Evolutionary conservation across 2,888 invertebrate species (phyloP).

Genomic region (Rhorus exstirpatorius): DNA sequence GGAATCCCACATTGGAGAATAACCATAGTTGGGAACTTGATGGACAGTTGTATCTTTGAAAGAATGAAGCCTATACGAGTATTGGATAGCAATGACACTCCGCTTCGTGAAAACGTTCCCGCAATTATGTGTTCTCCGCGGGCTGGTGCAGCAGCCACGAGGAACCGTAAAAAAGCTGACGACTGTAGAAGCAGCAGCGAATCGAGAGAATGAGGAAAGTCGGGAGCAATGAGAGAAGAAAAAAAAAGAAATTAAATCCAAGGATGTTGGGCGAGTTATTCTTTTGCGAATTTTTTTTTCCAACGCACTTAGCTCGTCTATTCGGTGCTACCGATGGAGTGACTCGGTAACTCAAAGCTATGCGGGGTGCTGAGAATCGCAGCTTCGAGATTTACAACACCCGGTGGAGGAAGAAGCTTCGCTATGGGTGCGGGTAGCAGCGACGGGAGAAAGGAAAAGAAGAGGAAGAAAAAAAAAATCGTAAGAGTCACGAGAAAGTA

Average conservation of each 20-base stretch:
- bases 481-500: conserved; percentile 25
- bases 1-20: too few species aligned
- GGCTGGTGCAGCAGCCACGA: too few species aligned
- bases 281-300: conserved; percentile 66
- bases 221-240: background rate
- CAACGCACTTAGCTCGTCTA: conserved; percentile 44
- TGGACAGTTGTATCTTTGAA: too few species aligned
- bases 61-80: too few species aligned
- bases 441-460: conserved; percentile 17
- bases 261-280: conserved; percentile 38
- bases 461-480: conserved; percentile 33
- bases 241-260: conserved; percentile 5
- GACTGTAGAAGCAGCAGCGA: background rate
- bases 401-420: conserved; percentile 30
- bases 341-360: conserved; percentile 63
- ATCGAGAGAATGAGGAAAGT: background rate
- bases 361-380: conserved; percentile 56
- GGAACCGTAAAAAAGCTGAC: background rate
- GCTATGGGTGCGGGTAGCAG: conserved; percentile 25
- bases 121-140: too few species aligned
- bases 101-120: too few species aligned
- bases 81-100: too few species aligned
- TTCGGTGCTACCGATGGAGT: conserved; percentile 62
- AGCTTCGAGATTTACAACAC: conserved; percentile 66
- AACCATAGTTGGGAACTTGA: too few species aligned